A percentile compares a stretch with the other conserved stretches of the same genome.
These are phyloP conservation scores for Dorcus parallelipipedus DNA, from an alignment of 2,888 invertebrate species.

Conservation along the genomic window DNA sequence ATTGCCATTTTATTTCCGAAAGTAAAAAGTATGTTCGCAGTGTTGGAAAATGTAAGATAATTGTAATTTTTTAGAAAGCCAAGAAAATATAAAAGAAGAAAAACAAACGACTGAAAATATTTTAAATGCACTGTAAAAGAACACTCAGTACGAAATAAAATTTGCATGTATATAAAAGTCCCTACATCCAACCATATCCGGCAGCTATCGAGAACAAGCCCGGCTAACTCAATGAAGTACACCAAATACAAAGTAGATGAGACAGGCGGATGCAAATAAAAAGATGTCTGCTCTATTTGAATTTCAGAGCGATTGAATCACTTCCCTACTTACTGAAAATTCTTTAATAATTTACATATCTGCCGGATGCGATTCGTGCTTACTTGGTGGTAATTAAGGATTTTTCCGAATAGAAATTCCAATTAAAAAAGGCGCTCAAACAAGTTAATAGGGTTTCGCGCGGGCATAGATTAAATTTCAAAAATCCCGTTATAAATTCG, in stretches of 20 bases:
- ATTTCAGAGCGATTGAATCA: conserved; percentile 42
- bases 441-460: no score
- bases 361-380: not conserved
- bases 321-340: conserved; percentile 28
- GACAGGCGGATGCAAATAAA: conserved; percentile 44
- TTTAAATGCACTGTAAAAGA: not conserved
- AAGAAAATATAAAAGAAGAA: no score
- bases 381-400: no score
- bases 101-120: not conserved
- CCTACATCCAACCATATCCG: conserved; percentile 20
- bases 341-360: conserved; percentile 11
- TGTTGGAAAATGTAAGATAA: no score
- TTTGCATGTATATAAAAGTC: conserved; percentile 18
- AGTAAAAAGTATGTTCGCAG: no score
- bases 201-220: conserved; percentile 34
- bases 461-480: not conserved
- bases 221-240: conserved; percentile 43
- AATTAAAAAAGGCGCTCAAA: no score
- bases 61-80: no score
- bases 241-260: conserved; percentile 46
- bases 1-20: no score
- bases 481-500: not conserved
- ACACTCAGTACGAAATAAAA: conserved; percentile 8
- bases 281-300: conserved; percentile 43
- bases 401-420: no score